phyloP scores from a whole-genome alignment of 2,113 vertebrate genomes.

The Oceanites oceanicus region DNA sequence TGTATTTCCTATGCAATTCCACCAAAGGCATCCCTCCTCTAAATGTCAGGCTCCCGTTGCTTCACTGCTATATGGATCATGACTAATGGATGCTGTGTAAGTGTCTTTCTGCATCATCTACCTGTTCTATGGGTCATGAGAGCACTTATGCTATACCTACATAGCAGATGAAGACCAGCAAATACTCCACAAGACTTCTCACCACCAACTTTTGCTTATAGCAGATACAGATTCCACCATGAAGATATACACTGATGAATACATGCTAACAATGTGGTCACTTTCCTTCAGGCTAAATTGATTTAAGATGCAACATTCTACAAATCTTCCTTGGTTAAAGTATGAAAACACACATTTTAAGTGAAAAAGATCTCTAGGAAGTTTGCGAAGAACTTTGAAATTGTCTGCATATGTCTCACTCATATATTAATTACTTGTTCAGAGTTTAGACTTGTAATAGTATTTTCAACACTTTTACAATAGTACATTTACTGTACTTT shows the following conservation, averaged over 20 bases:
- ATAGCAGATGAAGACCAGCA: neutral
- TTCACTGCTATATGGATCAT: neutral
- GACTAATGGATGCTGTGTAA: neutral
- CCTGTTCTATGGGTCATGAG: neutral
- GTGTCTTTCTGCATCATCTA: neutral
- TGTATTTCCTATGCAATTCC: neutral
- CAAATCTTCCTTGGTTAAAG: neutral
- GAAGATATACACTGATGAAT: neutral
- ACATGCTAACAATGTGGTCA: neutral
- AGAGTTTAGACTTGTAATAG: neutral
- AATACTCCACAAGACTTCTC: neutral
- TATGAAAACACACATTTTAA: neutral
- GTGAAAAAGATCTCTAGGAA: neutral
- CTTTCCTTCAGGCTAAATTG: neutral
- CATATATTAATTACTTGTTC: neutral
- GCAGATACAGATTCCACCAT: neutral
- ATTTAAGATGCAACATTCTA: neutral
- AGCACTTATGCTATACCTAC: neutral
- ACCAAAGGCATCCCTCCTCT: neutral
- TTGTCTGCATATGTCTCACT: fast-evolving
- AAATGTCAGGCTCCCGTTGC: neutral
- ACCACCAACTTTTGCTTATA: neutral
- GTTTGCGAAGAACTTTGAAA: neutral
- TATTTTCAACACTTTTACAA: neutral
- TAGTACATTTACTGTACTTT: neutral